Percentiles rank a stretch among this genome's conserved stretches.
phyloP scores from a whole-genome alignment of 2,113 vertebrate genomes.

The Meles meles region DNA sequence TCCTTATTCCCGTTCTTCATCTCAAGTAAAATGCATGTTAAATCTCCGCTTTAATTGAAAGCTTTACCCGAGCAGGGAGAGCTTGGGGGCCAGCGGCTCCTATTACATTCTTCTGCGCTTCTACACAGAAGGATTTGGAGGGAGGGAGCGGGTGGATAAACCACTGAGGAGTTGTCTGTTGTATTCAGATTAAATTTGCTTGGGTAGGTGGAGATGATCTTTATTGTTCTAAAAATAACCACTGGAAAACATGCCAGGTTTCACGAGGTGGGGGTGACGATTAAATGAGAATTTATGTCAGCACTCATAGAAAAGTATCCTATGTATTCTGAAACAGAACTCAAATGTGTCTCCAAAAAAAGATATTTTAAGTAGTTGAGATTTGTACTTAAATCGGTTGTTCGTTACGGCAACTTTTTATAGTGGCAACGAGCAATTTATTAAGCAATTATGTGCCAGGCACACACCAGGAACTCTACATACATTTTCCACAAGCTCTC shows the following conservation, averaged over 20 bases:
- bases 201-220: background rate
- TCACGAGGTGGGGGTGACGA: background rate
- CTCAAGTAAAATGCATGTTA: background rate
- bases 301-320: background rate
- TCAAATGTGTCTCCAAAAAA: background rate
- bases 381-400: background rate
- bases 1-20: no score
- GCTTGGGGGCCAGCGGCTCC: background rate
- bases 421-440: background rate
- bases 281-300: background rate
- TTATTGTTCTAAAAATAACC: slow-evolving; percentile 22
- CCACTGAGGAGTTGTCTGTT: background rate
- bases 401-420: background rate
- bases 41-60: background rate
- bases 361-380: background rate
- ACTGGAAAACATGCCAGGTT: background rate
- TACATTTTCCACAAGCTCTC: background rate
- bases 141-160: background rate
- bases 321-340: background rate
- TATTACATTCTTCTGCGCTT: background rate
- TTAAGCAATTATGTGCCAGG: background rate
- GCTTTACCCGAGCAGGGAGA: background rate
- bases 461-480: background rate
- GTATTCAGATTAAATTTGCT: background rate
- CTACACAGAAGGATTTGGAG: background rate